Conservation (phyloP, 1,140 invertebrate genomes). For the Trichonephila inaurata region DNA sequence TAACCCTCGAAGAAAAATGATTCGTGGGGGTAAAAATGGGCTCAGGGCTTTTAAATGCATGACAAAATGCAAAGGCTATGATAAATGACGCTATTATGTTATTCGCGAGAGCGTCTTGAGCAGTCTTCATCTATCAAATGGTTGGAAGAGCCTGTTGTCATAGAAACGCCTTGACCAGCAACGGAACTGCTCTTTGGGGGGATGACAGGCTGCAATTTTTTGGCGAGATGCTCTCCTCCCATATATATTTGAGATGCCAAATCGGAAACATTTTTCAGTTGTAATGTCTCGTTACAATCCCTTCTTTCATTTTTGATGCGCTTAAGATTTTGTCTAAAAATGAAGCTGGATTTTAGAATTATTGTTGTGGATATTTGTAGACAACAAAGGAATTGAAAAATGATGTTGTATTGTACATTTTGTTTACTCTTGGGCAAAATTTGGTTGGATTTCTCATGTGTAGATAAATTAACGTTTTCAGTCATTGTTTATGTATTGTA, state of each 20-base stretch:
- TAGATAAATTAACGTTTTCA: too few relatives aligned
- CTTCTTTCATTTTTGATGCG: not conserved
- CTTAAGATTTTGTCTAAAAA: not conserved
- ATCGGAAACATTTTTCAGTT: not conserved
- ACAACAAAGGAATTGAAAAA: too few relatives aligned
- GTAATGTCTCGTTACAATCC: not conserved
- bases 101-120: constrained; percentile 76
- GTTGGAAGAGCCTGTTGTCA: constrained; percentile 74
- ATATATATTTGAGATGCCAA: not conserved
- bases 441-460: too few relatives aligned
- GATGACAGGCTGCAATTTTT: constrained; percentile 19
- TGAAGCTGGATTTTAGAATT: not conserved
- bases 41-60: constrained; percentile 75
- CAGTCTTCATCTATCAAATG: constrained; percentile 76
- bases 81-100: constrained; percentile 77
- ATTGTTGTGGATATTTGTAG: too few relatives aligned
- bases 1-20: constrained; percentile 71
- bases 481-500: too few relatives aligned
- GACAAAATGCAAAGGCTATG: constrained; percentile 76
- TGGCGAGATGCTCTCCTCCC: not conserved
- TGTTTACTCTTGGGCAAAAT: too few relatives aligned
- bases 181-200: not conserved
- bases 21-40: constrained; percentile 65
- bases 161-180: constrained; percentile 72
- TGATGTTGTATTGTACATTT: too few relatives aligned